Evolutionary conservation across 2,113 vertebrate species (phyloP), one percentile per base, ranked within the genome.

Genomic region (Synchiropus splendidus): DNA sequence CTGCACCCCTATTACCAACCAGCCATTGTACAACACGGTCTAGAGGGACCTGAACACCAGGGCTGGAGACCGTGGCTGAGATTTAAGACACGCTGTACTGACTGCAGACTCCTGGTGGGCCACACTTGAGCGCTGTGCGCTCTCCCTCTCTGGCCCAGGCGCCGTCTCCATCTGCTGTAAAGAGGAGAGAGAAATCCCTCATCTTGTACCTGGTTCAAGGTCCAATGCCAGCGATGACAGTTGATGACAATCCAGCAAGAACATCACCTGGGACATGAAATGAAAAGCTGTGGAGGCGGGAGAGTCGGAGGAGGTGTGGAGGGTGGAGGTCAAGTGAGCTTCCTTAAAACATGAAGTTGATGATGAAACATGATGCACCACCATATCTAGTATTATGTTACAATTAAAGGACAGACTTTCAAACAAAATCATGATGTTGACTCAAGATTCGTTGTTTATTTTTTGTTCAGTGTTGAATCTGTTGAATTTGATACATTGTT

Each of bases 131-230:
- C 45, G 21, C 50, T 58, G 49, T 51, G 44, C 64, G 43, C 64
- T 54, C 50, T 31, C 69, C 18, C n/a, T 45, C 54, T 30, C 31
- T 42, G 48, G 48, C 54, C 51, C 45, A 34, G 42, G 42, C 14
- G 2, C 35, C 43, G 49, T 45, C 75, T 73, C 67, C 58, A 14
- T 52, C 57, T 36, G 49, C 60, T 27, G 21, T 27, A 27, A 5
- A 27, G 21, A 41, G 36, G 41, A 49, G 38, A 39, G 51, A 66
- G 66, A 80, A 80, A 76, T 83, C 73, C 73, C 71, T 79, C 70
- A 75, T 76, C 81, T 83, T 74, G 67, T 77, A 74, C 73, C 71
- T 70, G 67, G 81, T 82, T 84, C 78, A 81, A 83, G 82, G 81
- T 83, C 74, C 54, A 34, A 72, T 82, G 78, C 61, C 42, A 53